A percentile compares a stretch with the other conserved stretches of the same genome.
These are phyloP conservation scores for Tauraco erythrolophus DNA, from an alignment of 2,113 vertebrate species.

Conservation along the genomic window DNA sequence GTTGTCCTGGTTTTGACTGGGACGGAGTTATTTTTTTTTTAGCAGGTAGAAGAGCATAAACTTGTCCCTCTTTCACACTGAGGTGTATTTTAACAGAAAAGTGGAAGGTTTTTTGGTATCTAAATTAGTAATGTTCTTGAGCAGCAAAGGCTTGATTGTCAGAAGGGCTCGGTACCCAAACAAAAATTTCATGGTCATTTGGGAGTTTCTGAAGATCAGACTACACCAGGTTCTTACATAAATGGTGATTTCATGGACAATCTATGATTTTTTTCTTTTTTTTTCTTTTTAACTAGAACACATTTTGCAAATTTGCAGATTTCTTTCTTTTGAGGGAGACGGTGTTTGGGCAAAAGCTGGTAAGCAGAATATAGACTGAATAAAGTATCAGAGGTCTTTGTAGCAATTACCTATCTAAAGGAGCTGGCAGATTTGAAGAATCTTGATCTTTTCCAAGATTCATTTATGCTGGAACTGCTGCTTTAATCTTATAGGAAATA, in stretches of 20 bases:
- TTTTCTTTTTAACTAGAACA: neutral
- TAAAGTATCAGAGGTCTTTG: neutral
- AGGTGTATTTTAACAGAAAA: neutral
- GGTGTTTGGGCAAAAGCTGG: neutral
- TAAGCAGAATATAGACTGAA: neutral
- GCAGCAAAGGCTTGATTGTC: neutral
- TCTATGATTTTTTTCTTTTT: neutral
- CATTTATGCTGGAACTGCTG: neutral
- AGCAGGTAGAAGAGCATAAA: neutral
- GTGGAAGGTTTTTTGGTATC: fast-evolving
- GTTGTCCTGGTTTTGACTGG: no score
- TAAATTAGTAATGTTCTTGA: neutral
- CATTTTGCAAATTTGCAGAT: neutral
- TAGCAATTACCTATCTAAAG: neutral
- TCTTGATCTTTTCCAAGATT: neutral
- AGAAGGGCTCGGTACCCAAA: neutral
- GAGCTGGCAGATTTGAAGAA: neutral
- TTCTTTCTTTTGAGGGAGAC: neutral
- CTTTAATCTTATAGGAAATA: neutral
- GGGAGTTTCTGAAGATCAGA: neutral
- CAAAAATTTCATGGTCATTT: neutral
- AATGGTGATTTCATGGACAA: neutral
- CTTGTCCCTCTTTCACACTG: neutral
- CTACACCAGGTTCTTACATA: neutral
- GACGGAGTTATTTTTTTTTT: no score